Percentiles rank a stretch among this genome's conserved stretches.
Conservation (phyloP, 2,113 vertebrate genomes). For the Engraulis encrasicolus region DNA sequence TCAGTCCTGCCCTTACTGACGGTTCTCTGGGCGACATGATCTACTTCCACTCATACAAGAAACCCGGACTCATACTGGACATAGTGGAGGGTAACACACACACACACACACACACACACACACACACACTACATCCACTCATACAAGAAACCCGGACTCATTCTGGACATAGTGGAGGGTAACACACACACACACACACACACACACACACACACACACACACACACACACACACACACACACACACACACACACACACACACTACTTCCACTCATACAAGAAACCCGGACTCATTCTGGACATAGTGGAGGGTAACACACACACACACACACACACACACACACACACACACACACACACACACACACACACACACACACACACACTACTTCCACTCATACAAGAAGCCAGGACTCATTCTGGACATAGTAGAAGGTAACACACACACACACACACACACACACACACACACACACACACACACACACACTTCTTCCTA, state of each 20-base stretch:
- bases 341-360: not conserved
- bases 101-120: not conserved
- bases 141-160: constrained; percentile 87
- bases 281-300: constrained; percentile 87
- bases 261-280: constrained; percentile 79
- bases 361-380: not conserved
- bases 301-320: constrained; percentile 93
- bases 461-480: not conserved
- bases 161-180: constrained; percentile 94
- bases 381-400: not conserved
- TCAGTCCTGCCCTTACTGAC: too few species aligned
- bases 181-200: not conserved
- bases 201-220: not conserved
- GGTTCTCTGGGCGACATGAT: constrained; percentile 95
- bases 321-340: too few species aligned
- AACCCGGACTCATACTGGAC: constrained; percentile 88
- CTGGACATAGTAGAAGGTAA: too few species aligned
- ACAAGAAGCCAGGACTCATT: too few species aligned
- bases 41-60: too few species aligned
- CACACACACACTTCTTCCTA: constrained; percentile 53
- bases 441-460: not conserved
- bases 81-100: constrained; percentile 87
- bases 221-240: not conserved
- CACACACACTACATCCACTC: constrained; percentile 83
- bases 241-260: not conserved